A percentile compares a stretch with the other conserved stretches of the same genome.
Evolutionary conservation across 2,888 invertebrate species (phyloP).

Genomic region (Allophyes oxyacanthae): DNA sequence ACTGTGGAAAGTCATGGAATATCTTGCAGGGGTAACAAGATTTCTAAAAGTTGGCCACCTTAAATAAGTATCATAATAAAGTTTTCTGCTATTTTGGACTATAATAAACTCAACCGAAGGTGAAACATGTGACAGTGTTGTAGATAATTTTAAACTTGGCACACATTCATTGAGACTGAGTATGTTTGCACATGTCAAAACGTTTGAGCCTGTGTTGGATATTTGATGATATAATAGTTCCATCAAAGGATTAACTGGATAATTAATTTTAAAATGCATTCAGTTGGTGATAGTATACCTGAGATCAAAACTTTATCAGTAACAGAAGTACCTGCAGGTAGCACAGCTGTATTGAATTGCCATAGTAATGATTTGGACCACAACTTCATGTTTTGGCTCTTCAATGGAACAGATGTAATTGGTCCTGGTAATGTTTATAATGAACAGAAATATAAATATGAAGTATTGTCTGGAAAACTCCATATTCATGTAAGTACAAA

Average conservation of each 20-base stretch:
- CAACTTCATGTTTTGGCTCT: slow-evolving; percentile 92
- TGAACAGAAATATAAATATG: slow-evolving; percentile 91
- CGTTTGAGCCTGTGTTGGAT: slow-evolving; percentile 58
- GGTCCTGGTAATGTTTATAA: slow-evolving; percentile 91
- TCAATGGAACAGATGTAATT: slow-evolving; percentile 88
- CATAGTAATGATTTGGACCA: slow-evolving; percentile 91
- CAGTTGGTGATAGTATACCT: slow-evolving; percentile 58
- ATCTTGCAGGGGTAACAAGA: no score
- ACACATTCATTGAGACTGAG: slow-evolving; percentile 76
- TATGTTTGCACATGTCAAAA: slow-evolving; percentile 77
- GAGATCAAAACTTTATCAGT: slow-evolving; percentile 72
- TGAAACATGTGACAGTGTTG: slow-evolving; percentile 77
- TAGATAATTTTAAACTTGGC: slow-evolving; percentile 88
- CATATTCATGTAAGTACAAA: slow-evolving; percentile 89
- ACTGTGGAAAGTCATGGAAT: no score
- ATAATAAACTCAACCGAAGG: slow-evolving; percentile 59
- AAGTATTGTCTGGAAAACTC: slow-evolving; percentile 91
- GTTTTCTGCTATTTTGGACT: slow-evolving; percentile 59
- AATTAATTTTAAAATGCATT: slow-evolving; percentile 60
- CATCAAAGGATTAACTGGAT: slow-evolving; percentile 47
- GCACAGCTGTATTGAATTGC: slow-evolving; percentile 90
- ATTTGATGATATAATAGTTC: slow-evolving; percentile 71
- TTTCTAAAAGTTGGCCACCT: no score
- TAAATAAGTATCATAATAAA: slow-evolving; percentile 6
- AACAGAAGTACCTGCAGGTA: slow-evolving; percentile 89